These are phyloP conservation scores for Liolophura sinensis DNA, from an alignment of 1,140 invertebrate species.

Conservation along the genomic window DNA sequence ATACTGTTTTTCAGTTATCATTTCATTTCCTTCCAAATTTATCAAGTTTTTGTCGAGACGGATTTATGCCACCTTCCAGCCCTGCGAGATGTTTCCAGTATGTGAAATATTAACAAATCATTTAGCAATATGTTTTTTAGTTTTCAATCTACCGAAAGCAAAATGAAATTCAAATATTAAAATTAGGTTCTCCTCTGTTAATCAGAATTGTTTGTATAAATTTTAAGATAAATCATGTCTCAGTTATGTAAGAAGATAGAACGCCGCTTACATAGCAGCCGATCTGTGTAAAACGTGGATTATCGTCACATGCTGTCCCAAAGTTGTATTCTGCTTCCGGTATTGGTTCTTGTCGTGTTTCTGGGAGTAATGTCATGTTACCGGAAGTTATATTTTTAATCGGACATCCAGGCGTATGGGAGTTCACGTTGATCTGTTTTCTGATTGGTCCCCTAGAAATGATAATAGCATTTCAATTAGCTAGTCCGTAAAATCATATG, in stretches of 20 bases:
- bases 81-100: no score
- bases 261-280: slow-evolving; percentile 17
- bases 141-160: neutral
- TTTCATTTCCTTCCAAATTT: neutral
- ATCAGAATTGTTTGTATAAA: neutral
- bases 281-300: slow-evolving; percentile 17
- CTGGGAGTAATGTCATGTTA: neutral
- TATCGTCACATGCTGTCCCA: slow-evolving; percentile 12
- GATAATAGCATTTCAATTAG: neutral
- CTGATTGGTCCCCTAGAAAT: slow-evolving; percentile 19
- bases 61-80: no score
- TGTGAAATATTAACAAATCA: no score
- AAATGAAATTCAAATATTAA: neutral
- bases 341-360: no score
- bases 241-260: no score
- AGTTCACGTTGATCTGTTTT: slow-evolving; percentile 17
- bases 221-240: no score
- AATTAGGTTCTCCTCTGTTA: neutral
- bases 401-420: slow-evolving; percentile 20
- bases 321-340: slow-evolving; percentile 3
- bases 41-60: neutral
- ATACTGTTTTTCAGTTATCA: neutral
- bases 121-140: no score
- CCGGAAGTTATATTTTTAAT: slow-evolving; percentile 6
- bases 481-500: neutral